A percentile compares a stretch with the other conserved stretches of the same genome.
Evolutionary conservation across 1,140 invertebrate genomes (phyloP).

Genomic region (Cephus cinctus): DNA sequence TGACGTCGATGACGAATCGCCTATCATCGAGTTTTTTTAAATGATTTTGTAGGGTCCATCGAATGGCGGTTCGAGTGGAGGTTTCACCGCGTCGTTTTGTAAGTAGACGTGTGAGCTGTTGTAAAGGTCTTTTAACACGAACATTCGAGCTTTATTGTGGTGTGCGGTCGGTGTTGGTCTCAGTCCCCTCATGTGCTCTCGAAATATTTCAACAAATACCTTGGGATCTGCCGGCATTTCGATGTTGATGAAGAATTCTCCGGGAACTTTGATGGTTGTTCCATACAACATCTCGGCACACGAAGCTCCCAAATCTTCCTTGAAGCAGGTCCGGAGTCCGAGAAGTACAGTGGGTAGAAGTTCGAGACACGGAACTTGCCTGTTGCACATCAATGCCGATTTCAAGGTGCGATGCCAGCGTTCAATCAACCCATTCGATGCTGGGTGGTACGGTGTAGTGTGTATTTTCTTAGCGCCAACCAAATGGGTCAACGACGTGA

Average conservation of each 20-base stretch:
- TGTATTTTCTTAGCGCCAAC: slow-evolving; percentile 26
- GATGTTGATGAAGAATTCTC: slow-evolving; percentile 31
- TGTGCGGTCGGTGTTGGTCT: neutral
- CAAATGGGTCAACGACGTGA: slow-evolving; percentile 39
- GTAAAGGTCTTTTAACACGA: slow-evolving; percentile 11
- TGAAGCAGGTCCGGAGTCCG: slow-evolving; percentile 29
- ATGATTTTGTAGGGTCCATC: slow-evolving; percentile 9
- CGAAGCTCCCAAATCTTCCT: no score
- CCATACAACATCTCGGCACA: slow-evolving; percentile 38
- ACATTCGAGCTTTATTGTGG: slow-evolving; percentile 2
- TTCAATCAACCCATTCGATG: slow-evolving; percentile 37
- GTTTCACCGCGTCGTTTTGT: slow-evolving; percentile 1
- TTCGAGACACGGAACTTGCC: slow-evolving; percentile 25
- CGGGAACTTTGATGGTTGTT: slow-evolving; percentile 27
- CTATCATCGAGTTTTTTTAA: neutral
- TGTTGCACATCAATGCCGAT: slow-evolving; percentile 24
- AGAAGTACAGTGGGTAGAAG: slow-evolving; percentile 37
- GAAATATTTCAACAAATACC: slow-evolving; percentile 24
- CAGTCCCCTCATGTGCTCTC: neutral
- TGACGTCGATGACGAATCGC: slow-evolving; percentile 16
- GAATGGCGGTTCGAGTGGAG: slow-evolving; percentile 11
- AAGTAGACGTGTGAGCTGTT: slow-evolving; percentile 24
- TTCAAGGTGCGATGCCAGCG: slow-evolving; percentile 33
- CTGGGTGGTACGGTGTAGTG: slow-evolving; percentile 26
- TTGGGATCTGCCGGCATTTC: slow-evolving; percentile 14